phyloP scores from a whole-genome alignment of 23 tunicate species.

The Ascidia mentula region DNA sequence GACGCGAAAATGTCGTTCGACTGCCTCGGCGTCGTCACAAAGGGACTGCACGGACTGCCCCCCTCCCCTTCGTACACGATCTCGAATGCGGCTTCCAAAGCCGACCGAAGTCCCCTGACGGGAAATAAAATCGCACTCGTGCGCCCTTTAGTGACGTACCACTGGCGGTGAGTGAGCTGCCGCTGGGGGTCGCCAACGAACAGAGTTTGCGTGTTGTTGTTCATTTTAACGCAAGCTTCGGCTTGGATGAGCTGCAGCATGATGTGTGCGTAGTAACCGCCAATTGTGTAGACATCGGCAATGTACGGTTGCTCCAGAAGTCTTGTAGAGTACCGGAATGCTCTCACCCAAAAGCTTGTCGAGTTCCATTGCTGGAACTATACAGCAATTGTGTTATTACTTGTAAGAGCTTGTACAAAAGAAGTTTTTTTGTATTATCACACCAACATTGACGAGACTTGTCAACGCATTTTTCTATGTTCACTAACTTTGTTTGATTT shows the following conservation, averaged over 20 bases:
- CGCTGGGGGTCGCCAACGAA: constrained; percentile 42
- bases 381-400: neutral
- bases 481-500: neutral
- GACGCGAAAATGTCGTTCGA: neutral
- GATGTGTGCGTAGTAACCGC: constrained; percentile 47
- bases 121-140: constrained; percentile 23
- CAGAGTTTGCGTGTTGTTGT: constrained; percentile 12
- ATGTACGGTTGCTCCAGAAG: constrained; percentile 18
- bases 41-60: constrained; percentile 42
- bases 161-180: constrained; percentile 38
- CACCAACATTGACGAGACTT: neutral
- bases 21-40: constrained; percentile 7
- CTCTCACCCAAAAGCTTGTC: constrained; percentile 8
- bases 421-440: neutral
- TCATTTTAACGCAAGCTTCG: constrained; percentile 50
- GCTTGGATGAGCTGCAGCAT: constrained; percentile 32
- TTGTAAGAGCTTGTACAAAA: neutral
- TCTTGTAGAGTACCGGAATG: neutral
- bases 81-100: constrained; percentile 51
- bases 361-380: neutral
- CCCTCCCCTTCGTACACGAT: constrained; percentile 82
- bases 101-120: constrained; percentile 38
- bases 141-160: constrained; percentile 46
- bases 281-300: constrained; percentile 47
- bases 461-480: too few species aligned